Conservation (phyloP, 2,113 vertebrate genomes). For the Artemisiospiza belli region DNA sequence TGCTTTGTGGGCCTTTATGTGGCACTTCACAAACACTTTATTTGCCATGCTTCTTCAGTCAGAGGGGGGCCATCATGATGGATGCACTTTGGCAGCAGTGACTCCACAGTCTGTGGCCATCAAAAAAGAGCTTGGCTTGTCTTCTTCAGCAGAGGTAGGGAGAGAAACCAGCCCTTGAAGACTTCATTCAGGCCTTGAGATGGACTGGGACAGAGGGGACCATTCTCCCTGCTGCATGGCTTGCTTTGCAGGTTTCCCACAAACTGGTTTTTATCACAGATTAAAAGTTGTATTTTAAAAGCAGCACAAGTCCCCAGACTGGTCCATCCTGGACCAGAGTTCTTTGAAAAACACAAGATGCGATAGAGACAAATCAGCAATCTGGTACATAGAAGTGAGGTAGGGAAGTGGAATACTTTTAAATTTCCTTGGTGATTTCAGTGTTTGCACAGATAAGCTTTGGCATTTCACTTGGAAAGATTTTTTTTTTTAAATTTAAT, state of each 20-base stretch:
- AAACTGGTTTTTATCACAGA: background rate
- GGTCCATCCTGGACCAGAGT: background rate
- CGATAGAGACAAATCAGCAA: background rate
- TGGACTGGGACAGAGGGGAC: background rate
- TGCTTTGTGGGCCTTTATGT: background rate
- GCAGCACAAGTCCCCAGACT: background rate
- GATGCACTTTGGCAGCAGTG: background rate
- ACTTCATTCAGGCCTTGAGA: background rate
- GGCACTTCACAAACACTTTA: background rate
- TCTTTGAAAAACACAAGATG: background rate
- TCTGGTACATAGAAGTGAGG: background rate
- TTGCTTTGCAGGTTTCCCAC: background rate
- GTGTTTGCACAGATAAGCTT: background rate
- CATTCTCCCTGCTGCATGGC: rapidly evolving
- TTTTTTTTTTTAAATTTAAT: background rate
- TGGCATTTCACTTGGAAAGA: background rate
- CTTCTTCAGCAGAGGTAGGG: background rate
- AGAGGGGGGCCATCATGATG: background rate
- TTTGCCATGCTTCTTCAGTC: rapidly evolving
- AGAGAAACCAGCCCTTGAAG: background rate
- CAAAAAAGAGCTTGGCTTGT: background rate
- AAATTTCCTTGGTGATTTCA: background rate
- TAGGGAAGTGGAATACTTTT: background rate
- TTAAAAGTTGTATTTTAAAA: background rate
- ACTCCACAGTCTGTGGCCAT: background rate